Evolutionary conservation across 2,113 vertebrate species (phyloP), one percentile per base, ranked within the genome.

Genomic region (Chaenogobius annularis): DNA sequence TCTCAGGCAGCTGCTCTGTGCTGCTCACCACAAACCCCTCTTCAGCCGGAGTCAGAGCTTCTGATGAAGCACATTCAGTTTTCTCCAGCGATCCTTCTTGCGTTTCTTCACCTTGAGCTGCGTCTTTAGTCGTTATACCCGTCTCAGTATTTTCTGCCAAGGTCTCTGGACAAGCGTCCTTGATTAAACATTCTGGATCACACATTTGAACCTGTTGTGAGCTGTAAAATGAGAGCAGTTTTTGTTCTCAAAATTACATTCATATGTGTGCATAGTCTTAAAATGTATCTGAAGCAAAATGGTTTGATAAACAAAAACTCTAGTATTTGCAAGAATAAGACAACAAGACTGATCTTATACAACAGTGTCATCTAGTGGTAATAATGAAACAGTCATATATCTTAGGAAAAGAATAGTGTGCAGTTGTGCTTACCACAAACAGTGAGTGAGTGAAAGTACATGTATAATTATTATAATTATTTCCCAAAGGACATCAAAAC

Each of bases 341-440:
- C 12, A 10, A 37, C 31, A 1, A 0, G 22, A 1, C 22, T 43
- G 8, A 20, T 59, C 17, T 31, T 14, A 65, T 0, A 17, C 8
- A 70, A 62, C 52, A 20, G 46, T 22, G 62, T 89, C 90, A 79
- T 70, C 91, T 90, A 62, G 73, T 90, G 92, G 87, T 23, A 26
- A 63, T 0, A 74, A 6, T 0, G 10, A 15, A 6, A 73, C 70
- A 66, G 56, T 61, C 65, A 84, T 0, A 64, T 58, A 40, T 75
- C 72, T 35, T 20, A 43, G 70, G 74, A 13, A 46, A 46, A 13
- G 4, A 46, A 46, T 40, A 14, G 2, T 22, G 52, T 10, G 10
- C 22, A 9, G 54, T 55, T 55, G n/a, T 22, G 54, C 26, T 31
- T 2, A 31, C 26, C 26, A 31, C 26, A 31, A 1, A 31, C 26